Conservation (phyloP, 2,888 invertebrate species). For the Rhagium mordax region DNA sequence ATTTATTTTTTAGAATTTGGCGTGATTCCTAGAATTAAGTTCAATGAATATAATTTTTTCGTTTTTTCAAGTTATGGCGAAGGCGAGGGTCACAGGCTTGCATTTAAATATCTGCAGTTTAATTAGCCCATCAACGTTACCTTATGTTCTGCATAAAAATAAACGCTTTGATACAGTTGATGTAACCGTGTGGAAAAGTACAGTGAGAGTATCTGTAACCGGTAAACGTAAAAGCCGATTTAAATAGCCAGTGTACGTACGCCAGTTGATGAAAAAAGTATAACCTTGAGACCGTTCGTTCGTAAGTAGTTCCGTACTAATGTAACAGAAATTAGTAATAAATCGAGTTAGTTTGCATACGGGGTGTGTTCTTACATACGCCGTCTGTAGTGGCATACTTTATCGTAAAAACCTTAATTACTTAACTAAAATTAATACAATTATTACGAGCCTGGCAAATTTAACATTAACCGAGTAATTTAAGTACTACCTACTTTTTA, state of each 20-base stretch:
- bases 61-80: not conserved
- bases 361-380: not conserved
- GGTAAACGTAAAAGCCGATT: not conserved
- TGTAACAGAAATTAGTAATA: not conserved
- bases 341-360: not conserved
- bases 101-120: too few species aligned
- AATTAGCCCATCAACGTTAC: too few species aligned
- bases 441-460: too few species aligned
- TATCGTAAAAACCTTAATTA: not conserved
- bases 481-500: too few species aligned
- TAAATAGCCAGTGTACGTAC: not conserved
- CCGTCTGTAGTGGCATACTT: not conserved
- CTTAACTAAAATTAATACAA: too few species aligned
- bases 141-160: too few species aligned
- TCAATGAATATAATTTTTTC: too few species aligned
- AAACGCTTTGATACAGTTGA: too few species aligned
- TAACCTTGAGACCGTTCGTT: not conserved
- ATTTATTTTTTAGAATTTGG: too few species aligned
- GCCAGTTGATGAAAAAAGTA: not conserved
- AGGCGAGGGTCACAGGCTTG: not conserved
- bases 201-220: not conserved
- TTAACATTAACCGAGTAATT: too few species aligned
- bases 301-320: not conserved
- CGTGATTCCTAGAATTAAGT: too few species aligned
- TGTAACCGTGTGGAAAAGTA: not conserved